Evolutionary conservation across 2,113 vertebrate genomes (phyloP), one percentile per base, ranked within the genome.

Genomic region (Antidorcas marsupialis): DNA sequence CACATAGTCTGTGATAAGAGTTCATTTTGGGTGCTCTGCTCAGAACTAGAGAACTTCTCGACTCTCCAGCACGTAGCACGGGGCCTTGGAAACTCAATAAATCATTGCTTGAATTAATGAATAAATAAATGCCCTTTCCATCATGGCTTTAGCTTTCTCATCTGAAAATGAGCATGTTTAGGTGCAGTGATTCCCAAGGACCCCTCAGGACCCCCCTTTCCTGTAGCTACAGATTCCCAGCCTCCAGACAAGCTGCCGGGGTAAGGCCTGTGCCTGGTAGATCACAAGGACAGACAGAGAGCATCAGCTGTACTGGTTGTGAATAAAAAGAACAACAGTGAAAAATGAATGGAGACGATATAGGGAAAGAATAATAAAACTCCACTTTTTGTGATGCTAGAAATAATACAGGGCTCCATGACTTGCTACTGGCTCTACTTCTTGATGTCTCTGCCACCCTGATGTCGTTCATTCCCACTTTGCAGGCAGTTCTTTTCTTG

Each of bases 301-400:
- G 94, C 10, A 55, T 43, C 25, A 82, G 27, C 23, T 50, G 45
- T 6, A 36, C 92, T 47, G 9, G 17, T 15, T 45, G 53, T 88
- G 88, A 82, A 83, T 60, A 71, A 96, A 62, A 91, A 98, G n/a
- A 6, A 33, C 39, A 97, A 9, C 0, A 2, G 33, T 19, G 60
- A 96, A 91, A 97, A 97, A 94, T 21, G 67, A 94, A 97, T 9
- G 55, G 74, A 96, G 71, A 60, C 85, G 45, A 78, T 86, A 82
- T 15, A 82, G 52, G 62, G 60, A 62, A 91, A 92, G 60, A 96
- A 94, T 92, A 96, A 59, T 30, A 53, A 90, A 98, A 52, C 85
- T 82, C 88, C 76, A 62, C 87, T 33, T 39, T 85, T 62, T 82
- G 78, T 86, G 74, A 78, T 67, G n/a, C 30, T 8, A 2, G 59